phyloP scores from a whole-genome alignment of 1,140 invertebrate genomes.

The Aphelenchoides fujianensis region DNA sequence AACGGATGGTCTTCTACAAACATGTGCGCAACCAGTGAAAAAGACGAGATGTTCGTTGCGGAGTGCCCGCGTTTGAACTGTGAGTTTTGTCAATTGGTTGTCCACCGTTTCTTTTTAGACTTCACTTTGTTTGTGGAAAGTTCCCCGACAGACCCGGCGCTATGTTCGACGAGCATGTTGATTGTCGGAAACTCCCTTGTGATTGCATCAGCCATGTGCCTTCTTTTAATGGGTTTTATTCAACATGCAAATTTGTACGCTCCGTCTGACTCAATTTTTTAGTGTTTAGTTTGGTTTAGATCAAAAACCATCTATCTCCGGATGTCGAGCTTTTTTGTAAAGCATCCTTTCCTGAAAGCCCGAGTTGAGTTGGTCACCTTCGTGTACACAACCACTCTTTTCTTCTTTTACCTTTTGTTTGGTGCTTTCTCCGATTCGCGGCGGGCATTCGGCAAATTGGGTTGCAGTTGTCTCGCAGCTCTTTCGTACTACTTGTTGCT shows the following conservation, averaged over 20 bases:
- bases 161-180: neutral
- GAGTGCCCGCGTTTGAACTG: constrained; percentile 1
- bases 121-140: constrained; percentile 2
- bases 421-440: neutral
- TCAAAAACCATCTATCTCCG: neutral
- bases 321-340: neutral
- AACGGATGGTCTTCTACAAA: neutral
- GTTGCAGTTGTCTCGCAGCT: neutral
- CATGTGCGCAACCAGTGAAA: neutral
- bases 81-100: neutral
- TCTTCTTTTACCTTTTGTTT: constrained; percentile 19
- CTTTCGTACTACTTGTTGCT: neutral
- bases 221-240: neutral
- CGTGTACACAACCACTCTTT: constrained; percentile 2
- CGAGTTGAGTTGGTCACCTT: constrained; percentile 1
- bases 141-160: neutral
- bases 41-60: neutral
- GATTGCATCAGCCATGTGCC: constrained; percentile 4
- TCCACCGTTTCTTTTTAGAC: neutral
- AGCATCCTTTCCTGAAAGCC: neutral
- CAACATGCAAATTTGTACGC: constrained; percentile 2
- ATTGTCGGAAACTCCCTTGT: neutral
- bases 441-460: neutral
- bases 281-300: neutral
- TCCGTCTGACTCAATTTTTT: too few relatives aligned